phyloP scores from a whole-genome alignment of 2,113 vertebrate genomes.

The Engystomops pustulosus region DNA sequence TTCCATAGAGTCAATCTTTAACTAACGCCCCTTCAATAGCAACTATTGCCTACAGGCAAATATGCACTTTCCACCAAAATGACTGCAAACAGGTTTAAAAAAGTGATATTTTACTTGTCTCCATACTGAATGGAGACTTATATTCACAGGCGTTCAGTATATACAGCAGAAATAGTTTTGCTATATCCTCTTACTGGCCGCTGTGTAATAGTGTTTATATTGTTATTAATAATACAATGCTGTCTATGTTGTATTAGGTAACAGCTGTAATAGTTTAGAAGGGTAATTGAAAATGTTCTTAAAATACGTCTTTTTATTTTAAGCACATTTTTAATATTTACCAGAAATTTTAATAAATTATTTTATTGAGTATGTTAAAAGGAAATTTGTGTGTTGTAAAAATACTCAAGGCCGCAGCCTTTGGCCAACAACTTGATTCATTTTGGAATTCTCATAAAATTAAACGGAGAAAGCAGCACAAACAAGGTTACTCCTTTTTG shows the following conservation, averaged over 20 bases:
- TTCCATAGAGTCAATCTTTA: conserved; percentile 39
- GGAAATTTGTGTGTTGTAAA: no score
- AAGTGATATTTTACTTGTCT: conserved; percentile 23
- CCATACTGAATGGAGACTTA: conserved; percentile 47
- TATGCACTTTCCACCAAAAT: conserved; percentile 48
- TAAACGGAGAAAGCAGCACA: no score
- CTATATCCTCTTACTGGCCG: conserved; percentile 40
- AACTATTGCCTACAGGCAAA: conserved; percentile 49
- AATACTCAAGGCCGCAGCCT: no score
- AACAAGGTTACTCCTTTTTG: no score
- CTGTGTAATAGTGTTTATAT: conserved; percentile 40
- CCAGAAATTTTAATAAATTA: no score
- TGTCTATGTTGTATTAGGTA: conserved; percentile 29
- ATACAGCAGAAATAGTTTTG: conserved; percentile 41
- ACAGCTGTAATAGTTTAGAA: not conserved
- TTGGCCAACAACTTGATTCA: no score
- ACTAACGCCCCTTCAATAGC: conserved; percentile 50
- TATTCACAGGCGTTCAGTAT: conserved; percentile 25
- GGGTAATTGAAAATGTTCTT: not conserved
- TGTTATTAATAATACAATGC: conserved; percentile 48
- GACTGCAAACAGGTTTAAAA: conserved; percentile 49
- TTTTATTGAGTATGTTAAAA: no score
- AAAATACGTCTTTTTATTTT: not conserved
- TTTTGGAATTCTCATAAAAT: no score
- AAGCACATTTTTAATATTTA: not conserved